phyloP scores from a whole-genome alignment of 2,888 invertebrate genomes.

The Dorcus hopei region DNA sequence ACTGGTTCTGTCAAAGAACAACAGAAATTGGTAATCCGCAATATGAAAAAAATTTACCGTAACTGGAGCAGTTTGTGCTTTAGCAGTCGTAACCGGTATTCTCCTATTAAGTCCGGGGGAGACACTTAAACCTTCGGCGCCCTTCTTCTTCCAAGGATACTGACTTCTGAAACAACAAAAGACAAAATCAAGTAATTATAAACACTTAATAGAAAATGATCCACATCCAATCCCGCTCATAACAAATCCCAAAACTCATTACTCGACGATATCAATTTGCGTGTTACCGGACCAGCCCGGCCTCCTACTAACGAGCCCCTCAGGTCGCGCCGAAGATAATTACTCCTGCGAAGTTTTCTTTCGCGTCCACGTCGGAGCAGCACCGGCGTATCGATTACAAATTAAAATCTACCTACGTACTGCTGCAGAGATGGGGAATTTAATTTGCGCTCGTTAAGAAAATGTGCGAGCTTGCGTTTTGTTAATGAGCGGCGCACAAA shows the following conservation, averaged over 20 bases:
- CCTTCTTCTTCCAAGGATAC: slow-evolving; percentile 38
- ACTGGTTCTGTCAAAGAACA: no score
- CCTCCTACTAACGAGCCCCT: no score
- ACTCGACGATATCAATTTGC: background rate
- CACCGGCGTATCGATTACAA: no score
- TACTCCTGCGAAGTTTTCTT: background rate
- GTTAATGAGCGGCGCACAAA: no score
- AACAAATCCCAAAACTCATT: background rate
- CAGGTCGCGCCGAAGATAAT: background rate
- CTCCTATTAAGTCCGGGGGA: slow-evolving; percentile 43
- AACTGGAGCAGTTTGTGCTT: slow-evolving; percentile 47
- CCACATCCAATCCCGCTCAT: background rate
- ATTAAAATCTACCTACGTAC: no score
- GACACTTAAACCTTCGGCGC: slow-evolving; percentile 43
- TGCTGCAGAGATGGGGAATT: no score
- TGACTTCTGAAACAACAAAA: slow-evolving; percentile 39
- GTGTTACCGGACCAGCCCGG: no score
- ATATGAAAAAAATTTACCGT: slow-evolving; percentile 37
- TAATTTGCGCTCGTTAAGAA: no score
- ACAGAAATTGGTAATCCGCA: no score
- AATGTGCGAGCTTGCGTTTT: no score
- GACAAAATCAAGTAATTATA: slow-evolving; percentile 1
- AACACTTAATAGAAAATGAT: background rate
- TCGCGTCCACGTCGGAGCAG: background rate
- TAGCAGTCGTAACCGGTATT: slow-evolving; percentile 28